A percentile compares a stretch with the other conserved stretches of the same genome.
phyloP scores from a whole-genome alignment of 2,113 vertebrate genomes.

The Myotis yumanensis region DNA sequence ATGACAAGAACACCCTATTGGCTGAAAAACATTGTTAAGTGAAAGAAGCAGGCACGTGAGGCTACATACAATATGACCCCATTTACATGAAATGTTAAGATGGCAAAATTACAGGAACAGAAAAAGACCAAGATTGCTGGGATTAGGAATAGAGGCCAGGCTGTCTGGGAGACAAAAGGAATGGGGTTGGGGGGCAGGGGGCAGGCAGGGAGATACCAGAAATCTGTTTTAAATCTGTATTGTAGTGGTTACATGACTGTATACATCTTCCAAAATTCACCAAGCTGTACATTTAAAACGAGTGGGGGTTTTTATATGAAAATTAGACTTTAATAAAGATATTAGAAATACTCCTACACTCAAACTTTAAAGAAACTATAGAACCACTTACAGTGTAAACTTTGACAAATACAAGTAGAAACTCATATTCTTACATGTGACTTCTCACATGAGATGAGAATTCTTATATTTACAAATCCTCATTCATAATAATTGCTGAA shows the following conservation, averaged over 20 bases:
- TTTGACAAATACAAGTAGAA: not conserved
- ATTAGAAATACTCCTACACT: not conserved
- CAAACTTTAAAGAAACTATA: conserved; percentile 6
- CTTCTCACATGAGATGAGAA: not conserved
- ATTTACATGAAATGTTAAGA: conserved; percentile 26
- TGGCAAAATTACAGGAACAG: not conserved
- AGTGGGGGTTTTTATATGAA: not conserved
- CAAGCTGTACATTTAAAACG: not conserved
- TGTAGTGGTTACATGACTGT: not conserved
- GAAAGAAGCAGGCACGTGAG: not conserved
- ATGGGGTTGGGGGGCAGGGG: accelerated
- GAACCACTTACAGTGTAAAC: not conserved
- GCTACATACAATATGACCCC: not conserved
- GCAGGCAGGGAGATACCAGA: not conserved
- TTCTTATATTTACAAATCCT: not conserved
- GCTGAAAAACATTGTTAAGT: not conserved
- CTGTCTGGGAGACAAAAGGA: not conserved
- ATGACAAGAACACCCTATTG: not conserved
- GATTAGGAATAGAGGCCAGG: not conserved
- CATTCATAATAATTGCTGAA: not conserved
- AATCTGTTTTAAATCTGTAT: not conserved
- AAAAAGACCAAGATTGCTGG: not conserved
- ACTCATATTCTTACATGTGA: not conserved
- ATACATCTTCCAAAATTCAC: not conserved
- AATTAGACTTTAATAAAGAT: conserved; percentile 1